Evolutionary conservation across 2,888 invertebrate genomes (phyloP), one percentile per base, ranked within the genome.

Genomic region (Acronicta alni): DNA sequence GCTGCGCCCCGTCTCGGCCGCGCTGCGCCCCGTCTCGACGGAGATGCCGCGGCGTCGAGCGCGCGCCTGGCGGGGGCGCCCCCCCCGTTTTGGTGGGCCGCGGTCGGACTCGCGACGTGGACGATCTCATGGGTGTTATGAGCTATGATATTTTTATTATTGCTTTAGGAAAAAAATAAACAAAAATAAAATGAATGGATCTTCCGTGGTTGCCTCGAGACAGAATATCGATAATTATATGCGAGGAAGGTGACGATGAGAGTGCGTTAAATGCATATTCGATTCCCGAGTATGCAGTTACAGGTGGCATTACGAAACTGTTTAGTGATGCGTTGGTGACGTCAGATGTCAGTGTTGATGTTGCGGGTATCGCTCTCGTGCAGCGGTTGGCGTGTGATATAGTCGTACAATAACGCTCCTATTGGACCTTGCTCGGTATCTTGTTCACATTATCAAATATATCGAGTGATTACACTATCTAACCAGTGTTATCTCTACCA

Each of bases 401-500:
- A 32, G 51, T 38, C 53, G 52, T 42, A 32, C 41, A 46, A 48
- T 51, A 44, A 30, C 30, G 57, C 54, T 57, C 48, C 43, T 35
- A 32, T 32, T 44, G 60, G 57, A 61, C 30, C 26, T 39, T 69
- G 61, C 51, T 59, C 53, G 59, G 57, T 60, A 75, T 67, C 60
- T 70, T 70, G 63, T 52, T 59, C 51, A 41, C 48, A 53, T 59
- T 67, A 67, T 68, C 54, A 68, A 72, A 68, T 68, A 65, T 65
- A 17, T 60, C 45, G 51, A 74, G 72, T 75, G 72, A 67, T 67
- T 52, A 55, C 65, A 60, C 73, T 63, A 46, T 45, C 41, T 46
- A 57, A 53, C 52, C 45, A 46, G 64, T 72, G 68, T 64, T 56
- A 20, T 73, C 56, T 43, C 64, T 62, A 57, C 59, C 49, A 45